These are phyloP conservation scores for human DNA, from an alignment of 2,113 vertebrate species.

Conservation along the genomic window DNA sequence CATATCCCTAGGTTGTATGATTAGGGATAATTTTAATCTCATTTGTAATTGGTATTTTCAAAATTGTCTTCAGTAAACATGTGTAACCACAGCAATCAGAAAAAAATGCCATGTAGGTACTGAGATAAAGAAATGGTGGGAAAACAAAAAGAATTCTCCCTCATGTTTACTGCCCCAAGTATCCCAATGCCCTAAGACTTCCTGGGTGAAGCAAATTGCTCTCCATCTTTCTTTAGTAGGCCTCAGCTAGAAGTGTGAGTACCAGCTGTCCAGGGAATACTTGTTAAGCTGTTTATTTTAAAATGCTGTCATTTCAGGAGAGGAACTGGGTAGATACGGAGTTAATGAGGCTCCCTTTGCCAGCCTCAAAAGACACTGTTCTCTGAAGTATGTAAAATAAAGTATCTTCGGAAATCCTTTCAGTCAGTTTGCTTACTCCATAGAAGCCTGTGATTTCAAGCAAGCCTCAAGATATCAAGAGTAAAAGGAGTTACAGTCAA, in stretches of 20 bases:
- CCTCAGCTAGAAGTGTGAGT: neutral
- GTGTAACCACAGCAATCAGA: neutral
- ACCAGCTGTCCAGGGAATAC: neutral
- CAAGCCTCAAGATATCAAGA: slow-evolving; percentile 29
- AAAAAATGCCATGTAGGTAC: neutral
- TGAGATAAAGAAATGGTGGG: neutral
- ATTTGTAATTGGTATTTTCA: neutral
- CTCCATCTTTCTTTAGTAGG: neutral
- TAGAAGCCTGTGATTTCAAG: neutral
- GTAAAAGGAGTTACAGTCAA: neutral
- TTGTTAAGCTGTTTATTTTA: neutral
- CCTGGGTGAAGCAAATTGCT: neutral
- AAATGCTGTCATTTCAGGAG: neutral
- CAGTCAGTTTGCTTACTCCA: neutral
- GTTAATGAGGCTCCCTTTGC: neutral
- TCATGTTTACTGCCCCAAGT: neutral
- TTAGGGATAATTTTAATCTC: neutral
- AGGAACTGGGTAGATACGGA: neutral
- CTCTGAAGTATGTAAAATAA: neutral
- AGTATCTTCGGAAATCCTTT: neutral
- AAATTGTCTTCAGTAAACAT: neutral
- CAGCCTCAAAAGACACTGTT: neutral
- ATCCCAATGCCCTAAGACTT: neutral
- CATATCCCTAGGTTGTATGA: neutral
- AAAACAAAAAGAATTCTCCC: neutral